These are phyloP conservation scores for Chrysemys picta DNA, from an alignment of 2,113 vertebrate genomes.

Conservation along the genomic window DNA sequence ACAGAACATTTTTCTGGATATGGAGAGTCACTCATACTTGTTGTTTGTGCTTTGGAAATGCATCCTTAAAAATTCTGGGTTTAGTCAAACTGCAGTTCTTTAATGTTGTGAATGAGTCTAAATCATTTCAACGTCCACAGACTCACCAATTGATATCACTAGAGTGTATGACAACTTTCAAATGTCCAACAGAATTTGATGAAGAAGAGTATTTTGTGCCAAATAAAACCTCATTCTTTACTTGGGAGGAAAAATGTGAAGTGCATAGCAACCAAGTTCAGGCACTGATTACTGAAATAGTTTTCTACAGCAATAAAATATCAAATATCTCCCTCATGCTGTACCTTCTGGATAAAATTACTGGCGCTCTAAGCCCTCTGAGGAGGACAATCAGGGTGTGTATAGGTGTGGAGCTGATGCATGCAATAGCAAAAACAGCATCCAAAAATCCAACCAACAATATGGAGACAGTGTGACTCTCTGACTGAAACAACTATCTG, in stretches of 20 bases:
- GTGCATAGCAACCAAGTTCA: not conserved
- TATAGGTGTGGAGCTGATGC: not conserved
- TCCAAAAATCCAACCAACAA: not conserved
- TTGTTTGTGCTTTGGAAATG: not conserved
- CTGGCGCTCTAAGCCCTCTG: not conserved
- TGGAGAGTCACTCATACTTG: not conserved
- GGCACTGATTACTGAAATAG: not conserved
- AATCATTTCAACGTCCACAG: not conserved
- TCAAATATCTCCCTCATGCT: not conserved
- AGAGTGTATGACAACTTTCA: not conserved
- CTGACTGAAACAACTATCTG: not conserved
- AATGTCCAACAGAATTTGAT: not conserved
- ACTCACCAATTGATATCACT: not conserved
- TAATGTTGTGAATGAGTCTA: not conserved
- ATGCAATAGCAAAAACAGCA: not conserved
- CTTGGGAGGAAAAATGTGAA: not conserved
- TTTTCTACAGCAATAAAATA: not conserved
- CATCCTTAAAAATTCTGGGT: not conserved
- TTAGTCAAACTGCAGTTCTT: not conserved
- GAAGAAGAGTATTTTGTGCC: fast-evolving
- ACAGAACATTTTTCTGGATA: not conserved
- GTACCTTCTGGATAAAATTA: not conserved
- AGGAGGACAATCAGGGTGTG: not conserved
- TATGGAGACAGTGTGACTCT: not conserved
- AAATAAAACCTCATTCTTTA: not conserved